Percentiles rank a stretch among this genome's conserved stretches.
Evolutionary conservation across 2,797 vertebrate species (phyloP).

Genomic region (Euthynnus affinis): DNA sequence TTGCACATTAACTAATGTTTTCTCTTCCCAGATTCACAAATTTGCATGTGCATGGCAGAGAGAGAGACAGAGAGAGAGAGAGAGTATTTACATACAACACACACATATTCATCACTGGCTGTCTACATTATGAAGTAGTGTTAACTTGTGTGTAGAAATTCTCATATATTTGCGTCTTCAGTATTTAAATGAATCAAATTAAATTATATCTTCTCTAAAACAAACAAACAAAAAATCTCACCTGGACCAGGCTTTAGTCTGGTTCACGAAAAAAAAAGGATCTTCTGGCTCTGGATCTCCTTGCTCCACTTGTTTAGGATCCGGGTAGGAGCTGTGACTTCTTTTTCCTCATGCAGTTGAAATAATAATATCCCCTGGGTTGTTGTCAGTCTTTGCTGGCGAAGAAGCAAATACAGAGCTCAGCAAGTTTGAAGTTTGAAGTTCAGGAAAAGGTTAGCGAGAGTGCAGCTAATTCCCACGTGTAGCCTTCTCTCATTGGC

Average conservation of each 20-base stretch:
- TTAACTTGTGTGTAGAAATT: neutral
- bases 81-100: slow-evolving; percentile 9
- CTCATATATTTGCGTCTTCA: neutral
- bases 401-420: neutral
- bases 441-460: slow-evolving; percentile 15
- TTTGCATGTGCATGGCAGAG: neutral
- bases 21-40: neutral
- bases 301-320: neutral
- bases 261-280: neutral
- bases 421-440: slow-evolving; percentile 10
- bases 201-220: neutral
- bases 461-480: neutral
- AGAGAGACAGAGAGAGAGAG: neutral
- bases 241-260: neutral
- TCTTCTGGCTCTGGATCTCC: neutral
- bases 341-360: neutral
- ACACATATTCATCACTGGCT: neutral
- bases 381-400: neutral
- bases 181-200: neutral
- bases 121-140: too few species aligned
- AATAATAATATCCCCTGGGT: slow-evolving; percentile 18
- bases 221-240: neutral
- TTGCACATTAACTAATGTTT: neutral
- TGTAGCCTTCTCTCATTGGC: slow-evolving; percentile 8
- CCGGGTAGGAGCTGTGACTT: neutral